These are phyloP conservation scores for Tiphia femorata DNA, from an alignment of 2,888 invertebrate genomes.

Conservation along the genomic window DNA sequence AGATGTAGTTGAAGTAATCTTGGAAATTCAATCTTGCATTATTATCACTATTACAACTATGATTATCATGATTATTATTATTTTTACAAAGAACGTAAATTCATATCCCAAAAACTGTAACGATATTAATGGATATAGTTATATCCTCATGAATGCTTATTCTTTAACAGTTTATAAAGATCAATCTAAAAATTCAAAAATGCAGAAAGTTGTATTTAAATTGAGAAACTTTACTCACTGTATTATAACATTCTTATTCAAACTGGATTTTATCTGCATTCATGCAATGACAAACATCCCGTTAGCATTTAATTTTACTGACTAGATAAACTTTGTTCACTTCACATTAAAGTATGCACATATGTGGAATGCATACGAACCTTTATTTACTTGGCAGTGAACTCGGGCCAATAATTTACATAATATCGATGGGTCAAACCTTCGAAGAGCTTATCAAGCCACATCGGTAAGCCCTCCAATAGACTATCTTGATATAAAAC, in stretches of 20 bases:
- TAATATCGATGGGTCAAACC: constrained; percentile 96
- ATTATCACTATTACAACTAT: constrained; percentile 26
- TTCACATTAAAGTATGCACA: constrained; percentile 28
- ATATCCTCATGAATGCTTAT: constrained; percentile 27
- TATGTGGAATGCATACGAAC: constrained; percentile 20
- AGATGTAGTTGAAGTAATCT: constrained; percentile 36
- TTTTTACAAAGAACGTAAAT: constrained; percentile 26
- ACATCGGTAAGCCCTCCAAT: constrained; percentile 92
- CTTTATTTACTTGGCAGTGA: constrained; percentile 79
- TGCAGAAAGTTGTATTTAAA: constrained; percentile 39
- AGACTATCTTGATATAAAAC: constrained; percentile 80
- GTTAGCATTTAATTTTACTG: constrained; percentile 44
- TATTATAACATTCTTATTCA: constrained; percentile 42
- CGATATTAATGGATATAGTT: constrained; percentile 12
- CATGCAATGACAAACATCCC: constrained; percentile 31
- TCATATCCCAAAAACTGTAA: constrained; percentile 1
- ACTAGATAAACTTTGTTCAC: constrained; percentile 47
- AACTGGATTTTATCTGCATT: constrained; percentile 34
- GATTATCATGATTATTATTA: constrained; percentile 12
- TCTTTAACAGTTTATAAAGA: constrained; percentile 37
- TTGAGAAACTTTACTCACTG: constrained; percentile 35
- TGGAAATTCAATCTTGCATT: constrained; percentile 12
- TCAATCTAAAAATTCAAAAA: constrained; percentile 34
- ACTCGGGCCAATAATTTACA: constrained; percentile 99
- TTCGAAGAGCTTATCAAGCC: constrained; percentile 97